phyloP scores from a whole-genome alignment of 2,797 vertebrate species.

The Clarias platycephalus region DNA sequence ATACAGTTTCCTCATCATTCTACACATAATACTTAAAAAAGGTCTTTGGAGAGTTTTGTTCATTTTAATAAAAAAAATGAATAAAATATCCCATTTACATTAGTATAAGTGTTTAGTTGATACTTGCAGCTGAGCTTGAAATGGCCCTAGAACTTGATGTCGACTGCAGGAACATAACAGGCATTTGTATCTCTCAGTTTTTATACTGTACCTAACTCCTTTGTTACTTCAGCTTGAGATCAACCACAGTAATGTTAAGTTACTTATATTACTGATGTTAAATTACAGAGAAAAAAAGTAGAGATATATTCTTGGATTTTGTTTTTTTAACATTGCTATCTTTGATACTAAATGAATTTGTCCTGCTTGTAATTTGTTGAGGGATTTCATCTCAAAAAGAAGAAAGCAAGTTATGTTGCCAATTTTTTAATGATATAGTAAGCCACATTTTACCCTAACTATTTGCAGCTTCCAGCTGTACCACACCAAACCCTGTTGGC shows the following conservation, averaged over 20 bases:
- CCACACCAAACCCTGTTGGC: neutral
- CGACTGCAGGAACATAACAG: neutral
- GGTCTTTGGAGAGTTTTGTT: too few species aligned
- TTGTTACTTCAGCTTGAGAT: neutral
- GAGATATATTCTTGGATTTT: neutral
- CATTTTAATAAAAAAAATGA: too few species aligned
- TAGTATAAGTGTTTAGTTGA: neutral
- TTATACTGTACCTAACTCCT: neutral
- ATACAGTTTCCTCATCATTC: neutral
- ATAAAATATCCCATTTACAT: too few species aligned
- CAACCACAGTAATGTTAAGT: neutral
- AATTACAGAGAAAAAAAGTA: neutral
- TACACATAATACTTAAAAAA: too few species aligned
- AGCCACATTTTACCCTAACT: slow-evolving; percentile 25
- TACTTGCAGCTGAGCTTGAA: too few species aligned
- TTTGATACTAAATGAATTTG: slow-evolving; percentile 16
- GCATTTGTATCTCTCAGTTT: neutral
- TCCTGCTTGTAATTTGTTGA: slow-evolving; percentile 30
- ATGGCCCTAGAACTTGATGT: too few species aligned
- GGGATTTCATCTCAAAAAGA: slow-evolving; percentile 20
- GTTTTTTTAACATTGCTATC: neutral
- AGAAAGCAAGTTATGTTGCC: neutral
- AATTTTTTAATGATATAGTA: slow-evolving; percentile 32
- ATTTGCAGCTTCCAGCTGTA: slow-evolving; percentile 28
- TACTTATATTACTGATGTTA: neutral